phyloP scores from a whole-genome alignment of 1,140 invertebrate species.

The Drosophila dunni region DNA sequence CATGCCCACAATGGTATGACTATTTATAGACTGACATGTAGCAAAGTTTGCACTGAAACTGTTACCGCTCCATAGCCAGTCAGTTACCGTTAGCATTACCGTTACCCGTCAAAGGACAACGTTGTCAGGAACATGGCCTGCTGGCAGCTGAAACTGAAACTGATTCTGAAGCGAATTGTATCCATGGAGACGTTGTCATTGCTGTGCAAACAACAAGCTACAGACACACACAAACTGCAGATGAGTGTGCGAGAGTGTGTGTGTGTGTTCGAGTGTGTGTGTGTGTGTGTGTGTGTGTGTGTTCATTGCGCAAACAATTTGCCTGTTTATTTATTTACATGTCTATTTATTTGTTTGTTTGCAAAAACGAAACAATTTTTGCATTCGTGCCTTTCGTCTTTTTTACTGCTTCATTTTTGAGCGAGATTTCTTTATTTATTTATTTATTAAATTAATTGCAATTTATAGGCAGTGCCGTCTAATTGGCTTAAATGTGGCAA shows the following conservation, averaged over 20 bases:
- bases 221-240: constrained; percentile 16
- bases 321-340: constrained; percentile 69
- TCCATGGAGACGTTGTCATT: constrained; percentile 35
- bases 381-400: constrained; percentile 7
- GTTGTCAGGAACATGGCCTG: constrained; percentile 6
- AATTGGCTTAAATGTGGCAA: constrained; percentile 37
- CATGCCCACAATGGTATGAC: constrained; percentile 11
- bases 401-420: neutral
- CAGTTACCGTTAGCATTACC: neutral
- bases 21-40: constrained; percentile 56
- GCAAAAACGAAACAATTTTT: constrained; percentile 23
- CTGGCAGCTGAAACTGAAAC: constrained; percentile 13
- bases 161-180: constrained; percentile 35
- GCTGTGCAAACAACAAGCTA: constrained; percentile 22
- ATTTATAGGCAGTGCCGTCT: constrained; percentile 16
- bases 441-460: constrained; percentile 38
- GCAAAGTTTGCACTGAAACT: constrained; percentile 19
- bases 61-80: neutral
- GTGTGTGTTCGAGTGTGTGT: constrained; percentile 13
- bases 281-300: constrained; percentile 41
- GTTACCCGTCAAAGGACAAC: constrained; percentile 33
- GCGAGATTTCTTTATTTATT: constrained; percentile 7
- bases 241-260: constrained; percentile 23
- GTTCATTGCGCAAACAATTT: constrained; percentile 76
- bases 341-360: constrained; percentile 63